Evolutionary conservation across 2,113 vertebrate species (phyloP), one percentile per base, ranked within the genome.

Genomic region (Jaculus jaculus): DNA sequence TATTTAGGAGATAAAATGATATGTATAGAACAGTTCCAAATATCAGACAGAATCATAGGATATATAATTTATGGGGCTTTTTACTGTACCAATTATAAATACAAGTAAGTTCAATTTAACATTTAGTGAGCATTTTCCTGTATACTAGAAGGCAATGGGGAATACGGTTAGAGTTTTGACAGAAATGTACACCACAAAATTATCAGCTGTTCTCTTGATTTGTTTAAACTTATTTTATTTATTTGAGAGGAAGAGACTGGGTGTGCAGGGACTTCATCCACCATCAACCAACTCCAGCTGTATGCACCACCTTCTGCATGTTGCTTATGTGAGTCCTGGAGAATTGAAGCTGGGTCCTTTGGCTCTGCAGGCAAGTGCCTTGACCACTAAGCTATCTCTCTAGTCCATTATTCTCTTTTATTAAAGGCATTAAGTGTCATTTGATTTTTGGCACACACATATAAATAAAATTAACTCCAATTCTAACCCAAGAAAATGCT

Each of bases 21-120:
- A 1, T 68, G 37, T 63, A 15, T 78, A 7, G 54, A 77, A 69
- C 1, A 65, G 42, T 81, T 90, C 37, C 16, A 81, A 73, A 18
- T 37, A 78, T 61, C 65, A 90, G 81, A 58, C 2, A 85, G 58
- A 86, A 78, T 8, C 42, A 73, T 7, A 68, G 32, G 83, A 74
- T 90, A 85, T 79, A 66, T 60, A 47, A 77, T 20, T 65, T 34
- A 77, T 68, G 12, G n/a, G 80, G 26, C 23, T 88, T 94, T 86
- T 39, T 83, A 84, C 51, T 42, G 60, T 37, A 86, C 89, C 65
- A 37, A 69, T 42, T 91, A 74, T 83, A 23, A 93, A 63, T 60
- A 91, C 68, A 91, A 92, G 42, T 60, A 60, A 69, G 20, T 84
- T 93, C 77, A 60, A 63, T 12, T 79, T 47, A 87, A 69, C 51